phyloP scores from a whole-genome alignment of 2,888 invertebrate species.

The Autographa pulchrina region DNA sequence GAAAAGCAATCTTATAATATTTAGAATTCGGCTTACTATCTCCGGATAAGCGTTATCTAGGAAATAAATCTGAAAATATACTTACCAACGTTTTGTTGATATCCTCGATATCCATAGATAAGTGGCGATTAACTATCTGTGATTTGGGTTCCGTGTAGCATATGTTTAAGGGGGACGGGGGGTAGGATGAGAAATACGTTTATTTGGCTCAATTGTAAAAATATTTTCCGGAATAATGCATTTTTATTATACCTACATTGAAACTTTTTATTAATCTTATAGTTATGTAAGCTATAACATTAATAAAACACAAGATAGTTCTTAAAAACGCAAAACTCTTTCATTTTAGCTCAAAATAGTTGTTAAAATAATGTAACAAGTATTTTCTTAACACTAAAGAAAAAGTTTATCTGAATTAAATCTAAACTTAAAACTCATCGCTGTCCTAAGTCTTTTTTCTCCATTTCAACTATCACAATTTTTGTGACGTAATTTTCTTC shows the following conservation, averaged over 20 bases:
- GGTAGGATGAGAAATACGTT: background rate
- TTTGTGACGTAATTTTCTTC: background rate
- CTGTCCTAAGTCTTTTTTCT: too few species aligned
- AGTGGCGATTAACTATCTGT: conserved; percentile 29
- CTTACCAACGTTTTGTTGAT: conserved; percentile 27
- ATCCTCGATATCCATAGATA: conserved; percentile 40
- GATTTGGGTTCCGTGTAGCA: conserved; percentile 21
- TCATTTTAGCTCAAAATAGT: too few species aligned
- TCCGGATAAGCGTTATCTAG: conserved; percentile 48
- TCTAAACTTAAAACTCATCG: too few species aligned
- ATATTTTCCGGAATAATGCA: too few species aligned
- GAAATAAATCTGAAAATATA: conserved; percentile 40
- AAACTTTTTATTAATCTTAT: too few species aligned
- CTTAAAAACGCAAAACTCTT: too few species aligned
- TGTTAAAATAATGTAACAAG: too few species aligned
- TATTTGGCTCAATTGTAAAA: background rate
- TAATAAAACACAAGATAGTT: too few species aligned
- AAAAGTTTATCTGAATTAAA: too few species aligned
- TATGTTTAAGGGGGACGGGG: background rate
- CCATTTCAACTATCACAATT: background rate
- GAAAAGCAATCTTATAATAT: conserved; percentile 25
- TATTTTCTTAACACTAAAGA: too few species aligned
- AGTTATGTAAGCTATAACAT: too few species aligned
- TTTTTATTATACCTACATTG: too few species aligned
- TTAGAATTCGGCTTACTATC: conserved; percentile 21